Evolutionary conservation across 2,113 vertebrate genomes (phyloP).

Genomic region (Sylvietta virens): DNA sequence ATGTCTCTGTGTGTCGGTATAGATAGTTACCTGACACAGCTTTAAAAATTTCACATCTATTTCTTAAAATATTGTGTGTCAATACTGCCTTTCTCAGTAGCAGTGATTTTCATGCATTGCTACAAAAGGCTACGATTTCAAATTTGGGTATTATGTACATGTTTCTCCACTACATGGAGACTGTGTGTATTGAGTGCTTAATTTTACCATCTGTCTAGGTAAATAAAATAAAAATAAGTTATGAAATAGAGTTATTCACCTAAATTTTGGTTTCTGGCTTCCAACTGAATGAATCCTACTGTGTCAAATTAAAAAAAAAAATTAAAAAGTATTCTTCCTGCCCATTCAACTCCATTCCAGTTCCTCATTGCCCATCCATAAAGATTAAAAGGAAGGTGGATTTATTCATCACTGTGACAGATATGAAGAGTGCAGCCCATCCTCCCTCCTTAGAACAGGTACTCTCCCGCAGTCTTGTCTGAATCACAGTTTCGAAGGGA

Average conservation of each 20-base stretch:
- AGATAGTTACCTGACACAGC: not conserved
- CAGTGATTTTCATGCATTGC: not conserved
- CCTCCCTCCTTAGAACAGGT: not conserved
- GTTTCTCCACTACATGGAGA: not conserved
- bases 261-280: not conserved
- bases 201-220: not conserved
- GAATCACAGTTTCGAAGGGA: not conserved
- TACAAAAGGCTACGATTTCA: not conserved
- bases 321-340: not conserved
- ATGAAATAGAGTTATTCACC: not conserved
- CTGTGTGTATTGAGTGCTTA: not conserved
- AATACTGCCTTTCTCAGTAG: not conserved
- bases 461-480: not conserved
- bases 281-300: not conserved
- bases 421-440: not conserved
- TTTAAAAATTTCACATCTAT: not conserved
- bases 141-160: not conserved
- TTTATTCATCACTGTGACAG: not conserved
- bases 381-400: not conserved
- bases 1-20: accelerated
- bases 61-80: not conserved
- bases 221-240: not conserved
- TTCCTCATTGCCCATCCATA: not conserved
- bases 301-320: not conserved
- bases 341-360: not conserved